Evolutionary conservation across 2,113 vertebrate genomes (phyloP).

Genomic region (Corythaixoides concolor): DNA sequence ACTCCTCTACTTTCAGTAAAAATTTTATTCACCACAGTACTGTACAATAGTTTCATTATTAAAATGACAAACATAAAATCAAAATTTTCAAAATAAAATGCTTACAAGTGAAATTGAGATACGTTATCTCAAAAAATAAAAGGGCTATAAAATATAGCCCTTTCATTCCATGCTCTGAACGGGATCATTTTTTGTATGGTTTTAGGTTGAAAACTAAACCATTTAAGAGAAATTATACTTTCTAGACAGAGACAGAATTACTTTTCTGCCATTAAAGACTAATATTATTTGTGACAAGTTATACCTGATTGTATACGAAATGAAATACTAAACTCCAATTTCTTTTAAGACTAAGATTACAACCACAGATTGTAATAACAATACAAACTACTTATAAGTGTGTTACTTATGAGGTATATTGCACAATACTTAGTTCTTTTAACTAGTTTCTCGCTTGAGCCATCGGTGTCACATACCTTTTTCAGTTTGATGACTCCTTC

Average conservation of each 20-base stretch:
- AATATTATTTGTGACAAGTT: not conserved
- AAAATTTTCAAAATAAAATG: not conserved
- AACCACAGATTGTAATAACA: not conserved
- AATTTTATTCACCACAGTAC: not conserved
- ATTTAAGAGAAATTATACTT: not conserved
- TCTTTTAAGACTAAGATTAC: not conserved
- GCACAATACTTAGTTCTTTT: not conserved
- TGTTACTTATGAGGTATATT: not conserved
- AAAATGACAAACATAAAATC: not conserved
- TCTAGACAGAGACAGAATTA: not conserved
- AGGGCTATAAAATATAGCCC: not conserved
- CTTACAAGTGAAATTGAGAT: not conserved
- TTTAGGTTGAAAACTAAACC: not conserved
- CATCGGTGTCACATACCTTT: conserved; percentile 75
- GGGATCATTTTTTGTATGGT: not conserved
- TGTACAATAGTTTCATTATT: not conserved
- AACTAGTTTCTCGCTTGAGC: not conserved
- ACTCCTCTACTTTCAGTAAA: not conserved
- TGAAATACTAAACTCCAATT: not conserved
- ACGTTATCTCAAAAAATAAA: not conserved
- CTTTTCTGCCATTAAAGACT: not conserved
- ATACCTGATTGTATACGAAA: not conserved
- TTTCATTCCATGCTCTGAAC: not conserved
- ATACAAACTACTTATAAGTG: not conserved
- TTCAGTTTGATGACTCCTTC: conserved; percentile 93